Evolutionary conservation across 2,888 invertebrate genomes (phyloP).

Genomic region (Lucinisca nassula): DNA sequence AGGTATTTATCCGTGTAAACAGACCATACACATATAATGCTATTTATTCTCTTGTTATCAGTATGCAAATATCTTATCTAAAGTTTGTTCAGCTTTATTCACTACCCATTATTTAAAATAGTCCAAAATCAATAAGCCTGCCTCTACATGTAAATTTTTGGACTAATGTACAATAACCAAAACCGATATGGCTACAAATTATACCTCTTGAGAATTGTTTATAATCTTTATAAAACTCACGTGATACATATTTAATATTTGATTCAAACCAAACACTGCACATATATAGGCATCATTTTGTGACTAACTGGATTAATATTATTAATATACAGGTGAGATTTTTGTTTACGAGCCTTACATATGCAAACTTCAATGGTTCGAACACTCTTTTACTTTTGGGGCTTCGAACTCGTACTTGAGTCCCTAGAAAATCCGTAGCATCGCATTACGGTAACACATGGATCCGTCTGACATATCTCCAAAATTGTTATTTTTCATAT

Average conservation of each 20-base stretch:
- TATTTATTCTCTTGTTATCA: neutral
- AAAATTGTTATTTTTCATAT: too few relatives aligned
- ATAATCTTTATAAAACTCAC: neutral
- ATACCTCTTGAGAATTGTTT: neutral
- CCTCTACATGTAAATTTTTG: slow-evolving; percentile 9
- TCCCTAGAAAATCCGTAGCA: too few relatives aligned
- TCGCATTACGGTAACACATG: too few relatives aligned
- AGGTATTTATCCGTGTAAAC: neutral
- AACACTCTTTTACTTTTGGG: too few relatives aligned
- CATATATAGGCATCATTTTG: neutral
- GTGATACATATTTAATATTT: neutral
- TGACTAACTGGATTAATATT: neutral
- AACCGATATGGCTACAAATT: neutral
- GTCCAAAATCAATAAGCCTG: slow-evolving; percentile 7
- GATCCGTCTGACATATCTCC: too few relatives aligned
- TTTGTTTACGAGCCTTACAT: too few relatives aligned
- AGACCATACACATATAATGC: slow-evolving; percentile 1
- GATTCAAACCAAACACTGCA: neutral
- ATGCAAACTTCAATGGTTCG: too few relatives aligned
- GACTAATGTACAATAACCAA: neutral
- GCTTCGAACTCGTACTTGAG: too few relatives aligned
- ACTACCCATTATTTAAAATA: neutral
- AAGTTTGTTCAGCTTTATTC: slow-evolving; percentile 16
- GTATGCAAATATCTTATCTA: slow-evolving; percentile 17
- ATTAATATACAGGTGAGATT: neutral